A percentile compares a stretch with the other conserved stretches of the same genome.
Evolutionary conservation across 2,888 invertebrate species (phyloP).

Genomic region (Nomada hirtipes): DNA sequence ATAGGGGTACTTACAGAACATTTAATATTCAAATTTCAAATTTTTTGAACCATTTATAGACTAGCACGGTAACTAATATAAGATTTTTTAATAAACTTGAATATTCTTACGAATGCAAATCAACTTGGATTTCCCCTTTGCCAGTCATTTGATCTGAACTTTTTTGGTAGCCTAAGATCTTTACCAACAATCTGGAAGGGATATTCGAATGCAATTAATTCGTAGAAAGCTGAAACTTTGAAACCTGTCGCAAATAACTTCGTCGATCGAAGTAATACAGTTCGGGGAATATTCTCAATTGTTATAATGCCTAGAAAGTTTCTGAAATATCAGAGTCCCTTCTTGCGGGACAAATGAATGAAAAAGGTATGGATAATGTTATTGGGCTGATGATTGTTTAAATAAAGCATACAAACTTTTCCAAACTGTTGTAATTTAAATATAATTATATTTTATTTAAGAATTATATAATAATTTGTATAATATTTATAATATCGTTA

Average conservation of each 20-base stretch:
- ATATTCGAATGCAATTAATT: constrained; percentile 37
- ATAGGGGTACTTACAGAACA: too few relatives aligned
- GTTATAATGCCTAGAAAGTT: neutral
- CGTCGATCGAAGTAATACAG: constrained; percentile 24
- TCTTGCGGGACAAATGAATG: too few relatives aligned
- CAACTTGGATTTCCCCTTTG: neutral
- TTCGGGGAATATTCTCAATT: constrained; percentile 18
- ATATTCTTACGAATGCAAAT: neutral
- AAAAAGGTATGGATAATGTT: neutral
- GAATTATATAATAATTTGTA: too few relatives aligned
- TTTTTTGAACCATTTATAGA: too few relatives aligned
- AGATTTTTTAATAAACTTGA: neutral
- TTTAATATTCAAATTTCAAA: too few relatives aligned
- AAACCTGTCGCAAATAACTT: constrained; percentile 1
- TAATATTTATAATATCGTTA: neutral
- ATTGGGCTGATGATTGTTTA: neutral
- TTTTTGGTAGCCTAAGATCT: constrained; percentile 9
- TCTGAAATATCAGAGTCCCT: neutral
- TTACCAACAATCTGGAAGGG: constrained; percentile 19
- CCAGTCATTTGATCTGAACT: neutral
- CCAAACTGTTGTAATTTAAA: neutral
- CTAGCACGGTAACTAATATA: too few relatives aligned
- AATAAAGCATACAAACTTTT: neutral
- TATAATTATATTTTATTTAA: neutral
- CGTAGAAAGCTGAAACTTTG: neutral